Evolutionary conservation across 2,888 invertebrate species (phyloP), one percentile per base, ranked within the genome.

Genomic region (Osmoderma eremita): DNA sequence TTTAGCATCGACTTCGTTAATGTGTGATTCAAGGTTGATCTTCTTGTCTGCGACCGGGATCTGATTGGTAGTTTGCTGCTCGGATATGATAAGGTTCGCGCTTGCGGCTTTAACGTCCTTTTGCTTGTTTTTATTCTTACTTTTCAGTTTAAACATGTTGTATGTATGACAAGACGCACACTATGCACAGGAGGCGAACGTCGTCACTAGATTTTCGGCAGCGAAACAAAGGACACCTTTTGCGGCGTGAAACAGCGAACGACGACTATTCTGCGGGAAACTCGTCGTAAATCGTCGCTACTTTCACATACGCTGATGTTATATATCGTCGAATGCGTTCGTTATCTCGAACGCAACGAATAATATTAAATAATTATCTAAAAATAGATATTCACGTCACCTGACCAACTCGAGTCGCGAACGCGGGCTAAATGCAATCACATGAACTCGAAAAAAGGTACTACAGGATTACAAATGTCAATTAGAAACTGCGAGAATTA

Each of bases 51-150:
- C 81, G 75, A 84, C 83, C 75, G 85, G 85, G 74, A 85, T 86
- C 74, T 85, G 84, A 76, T 85, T 85, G 56, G 84, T 84, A 75
- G 86, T 24, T 24, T 30, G 53, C 53, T 53, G 86, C 77, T 87
- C 87, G 73, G 86, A 84, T 74, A 87, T 78, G 67, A 87, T 87
- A 77, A 87, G 84, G 72, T 86, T 84, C 76, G 85, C 85, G 69
- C 76, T 75, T 18, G 75, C 75, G 17, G 72, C 65, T 71, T 79
- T 79, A 15, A 68, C 70, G 67, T 79, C 79, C 66, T 75, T 61
- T 53, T 74, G 75, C n/a, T 71, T 76, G 71, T 80, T 78, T 71
- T 75, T 79, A 71, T 78, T 80, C 67, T 76, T 79, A 70, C 78
- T 42, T 42, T 78, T 73, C 53, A 70, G 62, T 64, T 71, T 72